Percentiles rank a stretch among this genome's conserved stretches.
phyloP scores from a whole-genome alignment of 2,113 vertebrate genomes.

The Pipra filicauda region DNA sequence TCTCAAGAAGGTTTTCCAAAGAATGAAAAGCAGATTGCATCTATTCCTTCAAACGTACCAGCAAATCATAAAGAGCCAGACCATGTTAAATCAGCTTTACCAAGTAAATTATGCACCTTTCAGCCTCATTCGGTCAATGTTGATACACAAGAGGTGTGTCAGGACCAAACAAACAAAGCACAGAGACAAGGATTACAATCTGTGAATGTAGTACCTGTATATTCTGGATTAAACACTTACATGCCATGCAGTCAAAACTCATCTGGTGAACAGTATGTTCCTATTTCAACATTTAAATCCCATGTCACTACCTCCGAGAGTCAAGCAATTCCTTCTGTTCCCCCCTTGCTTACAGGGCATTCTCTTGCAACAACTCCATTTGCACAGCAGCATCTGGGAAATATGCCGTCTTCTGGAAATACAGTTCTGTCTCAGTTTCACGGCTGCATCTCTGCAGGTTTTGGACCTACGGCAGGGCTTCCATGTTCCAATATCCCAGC shows the following conservation, averaged over 20 bases:
- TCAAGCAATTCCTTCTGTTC: slow-evolving; percentile 58
- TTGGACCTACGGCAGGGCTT: slow-evolving; percentile 59
- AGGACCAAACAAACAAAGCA: not conserved
- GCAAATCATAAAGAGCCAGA: not conserved
- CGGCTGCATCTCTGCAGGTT: slow-evolving; percentile 59
- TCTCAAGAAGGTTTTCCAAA: not conserved
- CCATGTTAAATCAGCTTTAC: not conserved
- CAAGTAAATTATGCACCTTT: not conserved
- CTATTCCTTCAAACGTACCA: not conserved
- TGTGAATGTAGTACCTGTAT: not conserved
- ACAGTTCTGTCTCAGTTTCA: slow-evolving; percentile 68
- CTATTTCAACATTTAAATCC: slow-evolving; percentile 66
- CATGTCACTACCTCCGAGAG: slow-evolving; percentile 15
- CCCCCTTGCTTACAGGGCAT: slow-evolving; percentile 66
- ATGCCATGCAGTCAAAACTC: slow-evolving; percentile 29
- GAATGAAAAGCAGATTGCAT: not conserved
- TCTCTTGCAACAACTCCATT: slow-evolving; percentile 70
- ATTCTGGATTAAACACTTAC: slow-evolving; percentile 50
- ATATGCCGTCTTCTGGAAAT: slow-evolving; percentile 34
- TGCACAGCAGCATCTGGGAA: slow-evolving; percentile 75
- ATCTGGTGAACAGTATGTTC: slow-evolving; percentile 54
- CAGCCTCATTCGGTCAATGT: not conserved
- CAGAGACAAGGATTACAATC: slow-evolving; percentile 1
- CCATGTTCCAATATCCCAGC: slow-evolving; percentile 40
- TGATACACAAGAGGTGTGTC: not conserved